A percentile compares a stretch with the other conserved stretches of the same genome.
phyloP scores from a whole-genome alignment of 1,140 invertebrate species.

The Nymphalis io region DNA sequence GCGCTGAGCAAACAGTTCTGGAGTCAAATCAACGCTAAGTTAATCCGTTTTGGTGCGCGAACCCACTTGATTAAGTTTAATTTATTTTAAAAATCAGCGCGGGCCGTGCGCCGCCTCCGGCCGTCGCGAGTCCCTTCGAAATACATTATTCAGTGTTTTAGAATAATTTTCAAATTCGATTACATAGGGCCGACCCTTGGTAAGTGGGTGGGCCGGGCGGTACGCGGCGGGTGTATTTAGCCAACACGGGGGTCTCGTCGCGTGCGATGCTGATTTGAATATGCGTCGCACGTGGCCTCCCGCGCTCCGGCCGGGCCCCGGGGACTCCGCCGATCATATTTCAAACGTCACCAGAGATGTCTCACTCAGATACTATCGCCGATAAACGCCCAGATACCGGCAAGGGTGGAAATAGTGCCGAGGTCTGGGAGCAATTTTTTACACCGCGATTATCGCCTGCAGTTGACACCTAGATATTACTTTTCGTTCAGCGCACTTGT shows the following conservation, averaged over 20 bases:
- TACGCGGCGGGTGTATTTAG: slow-evolving; percentile 76
- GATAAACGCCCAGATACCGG: slow-evolving; percentile 76
- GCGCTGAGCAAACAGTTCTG: slow-evolving; percentile 65
- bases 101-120: slow-evolving; percentile 66
- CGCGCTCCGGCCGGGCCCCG: slow-evolving; percentile 53
- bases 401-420: slow-evolving; percentile 73
- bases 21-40: slow-evolving; percentile 78
- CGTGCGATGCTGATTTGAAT: slow-evolving; percentile 79
- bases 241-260: slow-evolving; percentile 77
- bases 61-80: slow-evolving; percentile 80
- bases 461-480: slow-evolving; percentile 80
- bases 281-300: slow-evolving; percentile 73
- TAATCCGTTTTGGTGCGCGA: slow-evolving; percentile 80
- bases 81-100: slow-evolving; percentile 79
- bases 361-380: slow-evolving; percentile 80
- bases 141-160: slow-evolving; percentile 82
- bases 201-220: slow-evolving; percentile 78
- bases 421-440: slow-evolving; percentile 74
- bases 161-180: slow-evolving; percentile 82
- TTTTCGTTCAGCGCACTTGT: slow-evolving; percentile 61
- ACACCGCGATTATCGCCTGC: slow-evolving; percentile 76
- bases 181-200: slow-evolving; percentile 78
- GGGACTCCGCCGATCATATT: slow-evolving; percentile 79
- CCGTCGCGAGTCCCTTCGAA: slow-evolving; percentile 64
- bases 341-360: slow-evolving; percentile 80